Conservation (phyloP, 37 sponge, comb jelly and placozoan species). For the Beroe forskalii region DNA sequence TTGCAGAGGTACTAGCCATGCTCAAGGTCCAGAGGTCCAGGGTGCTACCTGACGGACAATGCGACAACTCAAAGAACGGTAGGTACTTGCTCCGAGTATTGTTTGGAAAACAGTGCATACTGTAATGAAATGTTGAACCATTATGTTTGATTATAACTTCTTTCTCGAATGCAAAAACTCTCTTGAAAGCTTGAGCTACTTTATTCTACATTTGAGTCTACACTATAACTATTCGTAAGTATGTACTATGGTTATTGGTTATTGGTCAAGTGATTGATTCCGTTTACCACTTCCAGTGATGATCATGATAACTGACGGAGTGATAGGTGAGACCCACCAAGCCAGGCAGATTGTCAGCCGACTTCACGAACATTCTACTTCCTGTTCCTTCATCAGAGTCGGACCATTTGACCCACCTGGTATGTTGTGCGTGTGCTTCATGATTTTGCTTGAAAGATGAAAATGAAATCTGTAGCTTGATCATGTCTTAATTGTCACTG, state of each 20-base stretch:
- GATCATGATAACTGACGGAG: constrained; percentile 63
- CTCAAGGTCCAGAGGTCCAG: constrained; percentile 35
- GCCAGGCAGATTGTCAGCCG: constrained; percentile 8
- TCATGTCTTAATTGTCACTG: no score
- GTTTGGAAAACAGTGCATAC: not conserved
- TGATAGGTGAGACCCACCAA: constrained; percentile 46
- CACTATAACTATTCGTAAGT: no score
- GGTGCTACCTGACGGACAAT: not conserved
- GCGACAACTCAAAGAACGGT: constrained; percentile 30
- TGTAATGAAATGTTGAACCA: no score
- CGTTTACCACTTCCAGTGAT: not conserved
- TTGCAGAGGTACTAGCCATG: constrained; percentile 11
- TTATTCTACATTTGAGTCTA: no score
- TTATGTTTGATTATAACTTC: no score
- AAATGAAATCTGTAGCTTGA: no score
- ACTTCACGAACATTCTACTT: constrained; percentile 9
- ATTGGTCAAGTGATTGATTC: no score
- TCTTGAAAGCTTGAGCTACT: no score
- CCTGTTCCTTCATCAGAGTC: constrained; percentile 53
- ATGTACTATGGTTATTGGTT: no score
- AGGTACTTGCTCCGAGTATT: not conserved
- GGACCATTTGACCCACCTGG: constrained; percentile 3
- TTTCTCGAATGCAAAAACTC: no score
- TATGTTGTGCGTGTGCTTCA: no score
- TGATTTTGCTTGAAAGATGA: no score